These are phyloP conservation scores for Tragelaphus strepsiceros DNA, from an alignment of 2,113 vertebrate species.

Conservation along the genomic window DNA sequence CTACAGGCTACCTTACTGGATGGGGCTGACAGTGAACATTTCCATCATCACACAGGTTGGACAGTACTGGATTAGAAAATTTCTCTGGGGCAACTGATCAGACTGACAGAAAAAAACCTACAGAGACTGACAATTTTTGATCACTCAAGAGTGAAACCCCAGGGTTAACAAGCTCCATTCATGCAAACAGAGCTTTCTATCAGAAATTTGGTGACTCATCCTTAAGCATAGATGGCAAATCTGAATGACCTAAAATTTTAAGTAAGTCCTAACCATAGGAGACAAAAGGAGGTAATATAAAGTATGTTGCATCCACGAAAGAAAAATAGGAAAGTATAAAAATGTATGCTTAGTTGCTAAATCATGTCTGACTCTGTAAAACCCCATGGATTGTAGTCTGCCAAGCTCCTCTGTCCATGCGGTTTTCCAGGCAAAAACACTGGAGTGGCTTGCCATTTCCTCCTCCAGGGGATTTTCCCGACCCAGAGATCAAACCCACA, in stretches of 20 bases:
- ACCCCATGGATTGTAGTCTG: background rate
- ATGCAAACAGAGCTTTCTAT: background rate
- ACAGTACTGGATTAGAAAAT: background rate
- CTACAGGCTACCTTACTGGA: background rate
- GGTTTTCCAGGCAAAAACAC: background rate
- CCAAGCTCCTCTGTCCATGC: background rate
- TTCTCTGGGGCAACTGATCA: background rate
- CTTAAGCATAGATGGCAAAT: background rate
- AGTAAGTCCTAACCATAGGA: background rate
- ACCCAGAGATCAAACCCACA: rapidly evolving
- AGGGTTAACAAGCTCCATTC: background rate
- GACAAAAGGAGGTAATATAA: background rate
- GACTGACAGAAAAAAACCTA: background rate
- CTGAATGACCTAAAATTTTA: background rate
- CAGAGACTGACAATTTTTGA: background rate
- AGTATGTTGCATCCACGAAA: background rate
- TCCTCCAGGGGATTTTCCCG: background rate
- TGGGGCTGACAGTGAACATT: background rate
- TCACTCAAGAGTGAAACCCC: background rate
- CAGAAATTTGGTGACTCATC: background rate
- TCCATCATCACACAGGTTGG: background rate
- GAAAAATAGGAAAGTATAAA: background rate
- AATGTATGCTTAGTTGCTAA: background rate
- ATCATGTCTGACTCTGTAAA: background rate
- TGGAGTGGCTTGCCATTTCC: background rate